Evolutionary conservation across 2,888 invertebrate species (phyloP).

Genomic region (Pedicia rivosa): DNA sequence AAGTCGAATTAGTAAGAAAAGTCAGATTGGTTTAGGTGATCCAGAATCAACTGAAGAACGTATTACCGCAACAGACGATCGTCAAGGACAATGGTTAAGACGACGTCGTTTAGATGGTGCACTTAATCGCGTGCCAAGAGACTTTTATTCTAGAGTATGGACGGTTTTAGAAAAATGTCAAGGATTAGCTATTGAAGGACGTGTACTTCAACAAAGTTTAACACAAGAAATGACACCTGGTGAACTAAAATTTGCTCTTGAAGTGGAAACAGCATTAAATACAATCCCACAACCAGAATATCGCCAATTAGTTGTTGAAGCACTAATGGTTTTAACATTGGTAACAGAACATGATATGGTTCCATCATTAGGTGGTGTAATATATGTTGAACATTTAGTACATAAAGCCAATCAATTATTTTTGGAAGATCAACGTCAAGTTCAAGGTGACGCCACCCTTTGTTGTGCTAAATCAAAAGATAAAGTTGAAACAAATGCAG

Average conservation of each 20-base stretch:
- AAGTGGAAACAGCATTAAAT: conserved; percentile 93
- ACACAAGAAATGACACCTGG: conserved; percentile 99
- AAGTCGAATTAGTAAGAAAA: conserved; percentile 62
- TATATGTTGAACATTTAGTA: conserved; percentile 83
- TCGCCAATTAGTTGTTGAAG: conserved; percentile 91
- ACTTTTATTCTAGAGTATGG: conserved; percentile 95
- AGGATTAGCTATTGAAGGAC: conserved; percentile 84
- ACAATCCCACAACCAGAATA: conserved; percentile 97
- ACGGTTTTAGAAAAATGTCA: conserved; percentile 79
- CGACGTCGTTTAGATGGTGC: conserved; percentile 90
- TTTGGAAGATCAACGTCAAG: conserved; percentile 83
- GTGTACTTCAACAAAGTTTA: conserved; percentile 75
- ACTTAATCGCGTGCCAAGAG: conserved; percentile 88
- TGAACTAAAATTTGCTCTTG: conserved; percentile 93
- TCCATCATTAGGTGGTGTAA: conserved; percentile 55
- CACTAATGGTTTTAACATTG: conserved; percentile 86
- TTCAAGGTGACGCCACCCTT: conserved; percentile 80
- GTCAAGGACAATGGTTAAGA: conserved; percentile 95
- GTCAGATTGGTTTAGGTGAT: conserved; percentile 35
- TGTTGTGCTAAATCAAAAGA: conserved; percentile 74
- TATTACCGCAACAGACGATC: conserved; percentile 37
- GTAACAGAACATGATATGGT: conserved; percentile 78
- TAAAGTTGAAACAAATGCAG: conserved; percentile 37
- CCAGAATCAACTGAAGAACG: conserved; percentile 30
- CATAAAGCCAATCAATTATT: conserved; percentile 90